phyloP scores from a whole-genome alignment of 2,113 vertebrate species.

The Jaculus jaculus region DNA sequence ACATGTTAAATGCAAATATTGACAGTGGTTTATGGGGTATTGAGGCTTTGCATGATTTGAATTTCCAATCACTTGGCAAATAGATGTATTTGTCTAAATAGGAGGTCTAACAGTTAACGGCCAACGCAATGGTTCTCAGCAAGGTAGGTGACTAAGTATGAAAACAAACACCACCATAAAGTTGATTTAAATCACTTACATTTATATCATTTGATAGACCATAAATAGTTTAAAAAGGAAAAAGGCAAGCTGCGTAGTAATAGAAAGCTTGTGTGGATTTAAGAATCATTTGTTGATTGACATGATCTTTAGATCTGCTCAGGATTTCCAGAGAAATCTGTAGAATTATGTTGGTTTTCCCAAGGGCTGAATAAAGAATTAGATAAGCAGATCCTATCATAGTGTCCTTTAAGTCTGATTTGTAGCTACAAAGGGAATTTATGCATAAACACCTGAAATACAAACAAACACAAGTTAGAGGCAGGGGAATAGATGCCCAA shows the following conservation, averaged over 20 bases:
- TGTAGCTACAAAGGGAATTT: background rate
- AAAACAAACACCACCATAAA: slow-evolving; percentile 74
- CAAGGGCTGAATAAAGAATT: background rate
- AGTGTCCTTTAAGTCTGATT: background rate
- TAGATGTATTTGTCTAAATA: slow-evolving; percentile 76
- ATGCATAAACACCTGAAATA: background rate
- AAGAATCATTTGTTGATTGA: slow-evolving; percentile 65
- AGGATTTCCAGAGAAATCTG: background rate
- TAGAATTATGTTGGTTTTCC: slow-evolving; percentile 24
- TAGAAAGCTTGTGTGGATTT: slow-evolving; percentile 53
- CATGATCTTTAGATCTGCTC: background rate
- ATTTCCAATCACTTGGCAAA: slow-evolving; percentile 79
- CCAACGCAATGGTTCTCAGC: slow-evolving; percentile 68
- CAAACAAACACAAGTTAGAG: background rate
- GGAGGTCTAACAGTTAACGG: slow-evolving; percentile 79
- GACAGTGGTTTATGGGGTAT: slow-evolving; percentile 75
- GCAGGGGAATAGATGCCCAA: background rate
- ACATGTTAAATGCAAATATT: slow-evolving; percentile 80
- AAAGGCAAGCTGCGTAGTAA: slow-evolving; percentile 44
- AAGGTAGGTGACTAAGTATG: slow-evolving; percentile 73
- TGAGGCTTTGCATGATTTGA: slow-evolving; percentile 75
- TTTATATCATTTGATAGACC: slow-evolving; percentile 58
- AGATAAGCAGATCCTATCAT: background rate
- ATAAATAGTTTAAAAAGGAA: slow-evolving; percentile 60
- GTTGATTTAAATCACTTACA: slow-evolving; percentile 72